Evolutionary conservation across 2,888 invertebrate species (phyloP).

Genomic region (Tinea pellionella): DNA sequence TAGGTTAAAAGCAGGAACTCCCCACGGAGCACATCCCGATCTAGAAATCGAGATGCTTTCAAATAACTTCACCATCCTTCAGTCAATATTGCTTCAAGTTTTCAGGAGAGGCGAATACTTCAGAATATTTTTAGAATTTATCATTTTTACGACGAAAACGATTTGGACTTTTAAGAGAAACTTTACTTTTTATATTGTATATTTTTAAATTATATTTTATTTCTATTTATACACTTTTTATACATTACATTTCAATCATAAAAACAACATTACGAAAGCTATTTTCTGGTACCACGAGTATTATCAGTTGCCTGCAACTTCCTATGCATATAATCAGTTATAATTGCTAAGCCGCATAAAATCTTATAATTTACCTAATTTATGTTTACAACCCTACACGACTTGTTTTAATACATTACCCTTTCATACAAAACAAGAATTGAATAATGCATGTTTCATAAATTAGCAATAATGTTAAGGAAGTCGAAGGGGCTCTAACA

Average conservation of each 20-base stretch:
- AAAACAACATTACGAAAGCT: too few species aligned
- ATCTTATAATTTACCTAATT: too few species aligned
- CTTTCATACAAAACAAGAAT: background rate
- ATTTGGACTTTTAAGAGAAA: background rate
- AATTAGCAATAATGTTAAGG: background rate
- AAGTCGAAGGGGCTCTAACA: background rate
- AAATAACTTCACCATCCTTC: background rate
- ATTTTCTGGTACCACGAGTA: too few species aligned
- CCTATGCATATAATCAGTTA: too few species aligned
- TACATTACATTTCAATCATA: too few species aligned
- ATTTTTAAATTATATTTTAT: background rate
- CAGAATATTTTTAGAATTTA: background rate
- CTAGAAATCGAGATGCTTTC: background rate
- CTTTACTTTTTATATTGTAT: background rate
- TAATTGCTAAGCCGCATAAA: too few species aligned
- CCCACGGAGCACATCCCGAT: background rate
- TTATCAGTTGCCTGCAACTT: too few species aligned
- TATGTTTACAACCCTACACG: too few species aligned
- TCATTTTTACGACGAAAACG: background rate
- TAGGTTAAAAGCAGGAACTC: background rate
- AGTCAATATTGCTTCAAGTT: background rate
- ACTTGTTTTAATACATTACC: too few species aligned
- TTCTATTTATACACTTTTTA: too few species aligned
- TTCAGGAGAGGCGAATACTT: background rate
- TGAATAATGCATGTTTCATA: background rate